phyloP scores from a whole-genome alignment of 2,888 invertebrate species.

The Calliopum simillimum region DNA sequence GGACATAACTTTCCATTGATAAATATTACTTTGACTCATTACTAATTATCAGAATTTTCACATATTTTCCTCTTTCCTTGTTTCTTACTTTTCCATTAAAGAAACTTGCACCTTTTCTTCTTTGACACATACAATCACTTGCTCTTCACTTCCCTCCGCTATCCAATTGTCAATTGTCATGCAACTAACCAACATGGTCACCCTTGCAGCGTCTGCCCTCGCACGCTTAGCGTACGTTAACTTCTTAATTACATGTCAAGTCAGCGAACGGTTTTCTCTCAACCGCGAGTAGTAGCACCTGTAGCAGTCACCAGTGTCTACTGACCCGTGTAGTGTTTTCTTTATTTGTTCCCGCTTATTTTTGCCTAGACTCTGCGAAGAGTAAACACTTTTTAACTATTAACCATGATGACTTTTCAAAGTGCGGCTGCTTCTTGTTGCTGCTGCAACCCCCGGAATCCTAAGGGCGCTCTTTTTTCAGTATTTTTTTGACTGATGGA shows the following conservation, averaged over 20 bases:
- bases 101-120: conserved; percentile 17
- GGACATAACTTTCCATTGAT: no score
- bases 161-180: conserved; percentile 35
- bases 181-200: conserved; percentile 28
- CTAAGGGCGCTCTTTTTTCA: neutral
- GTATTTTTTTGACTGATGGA: neutral
- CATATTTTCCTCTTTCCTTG: no score
- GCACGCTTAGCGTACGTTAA: conserved; percentile 15
- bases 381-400: conserved; percentile 27
- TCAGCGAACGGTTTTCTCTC: conserved; percentile 2
- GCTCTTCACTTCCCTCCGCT: neutral
- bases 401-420: conserved; percentile 50
- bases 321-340: neutral
- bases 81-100: neutral
- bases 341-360: neutral
- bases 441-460: neutral
- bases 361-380: neutral
- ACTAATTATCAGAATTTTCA: no score
- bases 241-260: conserved; percentile 40
- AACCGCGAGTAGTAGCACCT: conserved; percentile 13
- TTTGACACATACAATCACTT: neutral
- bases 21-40: no score
- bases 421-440: conserved; percentile 45
- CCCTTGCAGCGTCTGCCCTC: neutral
- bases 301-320: conserved; percentile 23